These are phyloP conservation scores for Acleris cristana DNA, from an alignment of 2,888 invertebrate species.

Conservation along the genomic window DNA sequence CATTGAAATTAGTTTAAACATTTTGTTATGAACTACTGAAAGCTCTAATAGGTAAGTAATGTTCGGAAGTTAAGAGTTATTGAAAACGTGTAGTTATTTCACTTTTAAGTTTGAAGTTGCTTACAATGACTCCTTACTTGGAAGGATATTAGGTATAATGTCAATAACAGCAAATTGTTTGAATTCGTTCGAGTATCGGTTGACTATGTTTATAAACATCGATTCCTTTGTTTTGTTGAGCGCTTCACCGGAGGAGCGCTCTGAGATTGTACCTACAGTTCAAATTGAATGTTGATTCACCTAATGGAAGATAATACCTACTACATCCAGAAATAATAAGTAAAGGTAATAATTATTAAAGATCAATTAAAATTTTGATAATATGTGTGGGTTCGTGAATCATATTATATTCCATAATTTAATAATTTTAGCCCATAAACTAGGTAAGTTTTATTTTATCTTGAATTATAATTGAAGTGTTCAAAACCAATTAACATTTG, in stretches of 20 bases:
- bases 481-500: too few relatives aligned
- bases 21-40: too few relatives aligned
- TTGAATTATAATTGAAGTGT: too few relatives aligned
- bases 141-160: constrained; percentile 3
- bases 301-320: background rate
- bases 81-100: too few relatives aligned
- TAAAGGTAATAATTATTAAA: background rate
- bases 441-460: too few relatives aligned
- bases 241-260: constrained; percentile 8
- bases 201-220: constrained; percentile 22
- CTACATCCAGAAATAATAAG: background rate
- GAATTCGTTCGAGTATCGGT: constrained; percentile 19
- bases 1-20: too few relatives aligned
- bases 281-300: background rate
- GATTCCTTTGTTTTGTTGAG: constrained; percentile 19
- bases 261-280: constrained; percentile 2
- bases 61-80: too few relatives aligned
- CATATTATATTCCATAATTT: too few relatives aligned
- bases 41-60: too few relatives aligned
- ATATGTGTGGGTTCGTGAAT: background rate
- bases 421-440: too few relatives aligned
- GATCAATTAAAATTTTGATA: background rate
- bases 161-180: constrained; percentile 18
- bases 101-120: too few relatives aligned
- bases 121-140: too few relatives aligned